Evolutionary conservation across 2,113 vertebrate species (phyloP).

Genomic region (Anguilla rostrata): DNA sequence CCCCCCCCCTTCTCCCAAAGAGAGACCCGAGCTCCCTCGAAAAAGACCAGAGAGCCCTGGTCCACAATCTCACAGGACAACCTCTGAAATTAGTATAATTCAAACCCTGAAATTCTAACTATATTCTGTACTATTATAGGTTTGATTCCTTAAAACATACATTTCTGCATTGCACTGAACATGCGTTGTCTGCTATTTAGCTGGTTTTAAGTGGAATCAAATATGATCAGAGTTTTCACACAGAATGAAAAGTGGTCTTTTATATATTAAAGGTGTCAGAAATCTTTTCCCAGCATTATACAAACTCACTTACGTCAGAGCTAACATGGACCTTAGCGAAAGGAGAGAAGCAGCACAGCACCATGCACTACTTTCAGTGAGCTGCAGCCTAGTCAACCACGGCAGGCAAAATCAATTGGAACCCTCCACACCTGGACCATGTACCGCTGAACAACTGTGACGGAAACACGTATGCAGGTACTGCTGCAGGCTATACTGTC

Average conservation of each 20-base stretch:
- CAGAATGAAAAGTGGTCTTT: neutral
- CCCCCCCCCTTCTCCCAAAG: no score
- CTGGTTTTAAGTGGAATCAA: conserved; percentile 19
- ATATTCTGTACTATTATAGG: neutral
- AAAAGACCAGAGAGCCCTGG: no score
- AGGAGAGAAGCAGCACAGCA: no score
- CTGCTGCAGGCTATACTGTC: no score
- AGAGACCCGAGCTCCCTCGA: no score
- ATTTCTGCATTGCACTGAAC: neutral
- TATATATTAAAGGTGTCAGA: neutral
- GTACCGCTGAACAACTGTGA: no score
- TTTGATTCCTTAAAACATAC: neutral
- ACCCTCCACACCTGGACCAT: no score
- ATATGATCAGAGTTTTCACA: conserved; percentile 4
- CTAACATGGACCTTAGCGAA: neutral
- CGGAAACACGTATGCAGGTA: neutral
- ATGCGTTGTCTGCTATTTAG: conserved; percentile 31
- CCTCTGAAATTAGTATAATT: no score
- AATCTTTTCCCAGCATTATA: neutral
- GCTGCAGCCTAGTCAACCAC: no score
- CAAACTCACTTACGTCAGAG: neutral
- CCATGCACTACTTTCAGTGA: no score
- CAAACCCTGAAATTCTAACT: neutral
- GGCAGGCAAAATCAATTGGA: no score
- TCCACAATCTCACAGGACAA: no score